Percentiles rank a stretch among this genome's conserved stretches.
Evolutionary conservation across 1,140 invertebrate genomes (phyloP).

Genomic region (Caenorhabditis inopinata): DNA sequence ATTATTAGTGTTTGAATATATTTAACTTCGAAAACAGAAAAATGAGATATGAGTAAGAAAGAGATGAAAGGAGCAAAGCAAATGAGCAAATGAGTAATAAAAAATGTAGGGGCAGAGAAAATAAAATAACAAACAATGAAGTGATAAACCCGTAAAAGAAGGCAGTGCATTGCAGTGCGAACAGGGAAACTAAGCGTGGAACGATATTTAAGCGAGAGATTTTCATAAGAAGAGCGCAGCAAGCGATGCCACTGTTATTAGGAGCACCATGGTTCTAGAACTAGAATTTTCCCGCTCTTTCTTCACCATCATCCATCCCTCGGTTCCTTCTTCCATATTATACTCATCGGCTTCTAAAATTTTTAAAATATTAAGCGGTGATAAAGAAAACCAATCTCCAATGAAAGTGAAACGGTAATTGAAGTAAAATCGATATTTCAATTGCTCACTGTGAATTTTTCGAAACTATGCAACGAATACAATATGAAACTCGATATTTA

Average conservation of each 20-base stretch:
- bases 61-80: too few relatives aligned
- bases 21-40: neutral
- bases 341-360: conserved; percentile 10
- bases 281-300: neutral
- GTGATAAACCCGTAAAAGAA: neutral
- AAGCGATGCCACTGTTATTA: neutral
- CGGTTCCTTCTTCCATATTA: conserved; percentile 11
- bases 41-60: conserved; percentile 14
- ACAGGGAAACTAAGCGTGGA: neutral
- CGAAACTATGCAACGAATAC: too few relatives aligned
- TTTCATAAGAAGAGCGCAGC: neutral
- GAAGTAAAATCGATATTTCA: too few relatives aligned
- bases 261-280: neutral
- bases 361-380: too few relatives aligned
- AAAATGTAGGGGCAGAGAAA: neutral
- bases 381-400: too few relatives aligned
- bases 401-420: too few relatives aligned
- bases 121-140: neutral
- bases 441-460: too few relatives aligned
- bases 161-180: neutral
- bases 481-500: too few relatives aligned
- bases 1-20: neutral
- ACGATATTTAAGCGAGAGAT: neutral
- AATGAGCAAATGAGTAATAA: neutral
- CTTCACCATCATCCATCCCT: conserved; percentile 25